These are phyloP conservation scores for Acanthosepion esculentum DNA, from an alignment of 2,888 invertebrate genomes.

Conservation along the genomic window DNA sequence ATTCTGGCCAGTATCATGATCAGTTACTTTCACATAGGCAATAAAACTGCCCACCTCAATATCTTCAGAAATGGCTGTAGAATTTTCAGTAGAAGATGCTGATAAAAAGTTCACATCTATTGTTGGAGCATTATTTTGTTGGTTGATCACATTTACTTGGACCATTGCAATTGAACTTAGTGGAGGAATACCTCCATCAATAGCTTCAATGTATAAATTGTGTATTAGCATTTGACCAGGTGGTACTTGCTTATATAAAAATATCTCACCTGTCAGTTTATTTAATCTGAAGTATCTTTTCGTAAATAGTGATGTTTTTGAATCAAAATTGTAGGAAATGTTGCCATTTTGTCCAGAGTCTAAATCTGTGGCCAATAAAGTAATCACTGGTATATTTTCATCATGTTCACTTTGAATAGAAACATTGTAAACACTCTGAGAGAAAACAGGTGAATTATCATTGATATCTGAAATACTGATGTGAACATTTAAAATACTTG, in stretches of 20 bases:
- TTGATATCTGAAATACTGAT: conserved; percentile 51
- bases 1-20: conserved; percentile 13
- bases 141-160: background rate
- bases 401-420: background rate
- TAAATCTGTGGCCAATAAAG: background rate
- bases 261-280: background rate
- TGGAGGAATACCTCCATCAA: background rate
- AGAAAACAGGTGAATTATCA: conserved; percentile 52
- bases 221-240: background rate
- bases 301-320: background rate
- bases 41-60: conserved; percentile 10
- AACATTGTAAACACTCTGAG: conserved; percentile 35
- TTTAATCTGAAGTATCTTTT: background rate
- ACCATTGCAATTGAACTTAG: background rate
- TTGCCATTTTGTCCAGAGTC: conserved; percentile 37
- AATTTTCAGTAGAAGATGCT: background rate
- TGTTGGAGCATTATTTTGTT: background rate
- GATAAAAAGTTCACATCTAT: conserved; percentile 33
- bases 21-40: background rate
- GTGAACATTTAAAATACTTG: conserved; percentile 46
- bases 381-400: background rate
- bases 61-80: background rate
- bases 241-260: background rate
- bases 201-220: background rate
- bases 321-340: background rate